A percentile compares a stretch with the other conserved stretches of the same genome.
phyloP scores from a whole-genome alignment of 2,888 invertebrate genomes.

The Lasioglossum pauxillum region DNA sequence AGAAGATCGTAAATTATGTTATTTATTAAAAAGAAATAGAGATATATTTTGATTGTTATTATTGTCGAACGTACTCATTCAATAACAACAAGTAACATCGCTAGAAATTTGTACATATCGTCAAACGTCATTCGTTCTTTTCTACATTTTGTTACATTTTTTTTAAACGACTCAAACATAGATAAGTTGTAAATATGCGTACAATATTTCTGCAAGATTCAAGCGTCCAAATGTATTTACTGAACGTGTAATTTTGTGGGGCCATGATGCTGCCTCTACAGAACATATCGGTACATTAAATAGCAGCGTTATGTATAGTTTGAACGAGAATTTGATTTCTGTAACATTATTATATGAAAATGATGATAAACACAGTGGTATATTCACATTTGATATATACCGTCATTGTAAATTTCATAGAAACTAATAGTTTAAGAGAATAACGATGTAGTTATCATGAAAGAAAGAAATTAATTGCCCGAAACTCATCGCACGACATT shows the following conservation, averaged over 20 bases:
- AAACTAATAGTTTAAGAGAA: constrained; percentile 20
- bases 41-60: constrained; percentile 30
- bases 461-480: constrained; percentile 15
- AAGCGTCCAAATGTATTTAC: constrained; percentile 70
- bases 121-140: constrained; percentile 78
- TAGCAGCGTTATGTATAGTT: constrained; percentile 51
- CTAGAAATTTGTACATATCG: constrained; percentile 73
- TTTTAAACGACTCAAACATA: constrained; percentile 70
- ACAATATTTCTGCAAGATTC: constrained; percentile 56
- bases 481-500: constrained; percentile 39
- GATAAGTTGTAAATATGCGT: constrained; percentile 70
- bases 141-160: constrained; percentile 81
- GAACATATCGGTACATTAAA: constrained; percentile 70
- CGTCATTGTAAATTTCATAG: constrained; percentile 29
- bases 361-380: constrained; percentile 33
- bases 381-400: constrained; percentile 44
- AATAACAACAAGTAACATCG: constrained; percentile 64
- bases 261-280: constrained; percentile 61
- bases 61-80: constrained; percentile 35
- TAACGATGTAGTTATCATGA: constrained; percentile 2
- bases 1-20: constrained; percentile 28
- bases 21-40: constrained; percentile 38
- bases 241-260: constrained; percentile 65
- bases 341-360: constrained; percentile 54
- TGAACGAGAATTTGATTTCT: constrained; percentile 45